These are phyloP conservation scores for Anoncus sp. DNA, from an alignment of 2,888 invertebrate genomes.

Conservation along the genomic window DNA sequence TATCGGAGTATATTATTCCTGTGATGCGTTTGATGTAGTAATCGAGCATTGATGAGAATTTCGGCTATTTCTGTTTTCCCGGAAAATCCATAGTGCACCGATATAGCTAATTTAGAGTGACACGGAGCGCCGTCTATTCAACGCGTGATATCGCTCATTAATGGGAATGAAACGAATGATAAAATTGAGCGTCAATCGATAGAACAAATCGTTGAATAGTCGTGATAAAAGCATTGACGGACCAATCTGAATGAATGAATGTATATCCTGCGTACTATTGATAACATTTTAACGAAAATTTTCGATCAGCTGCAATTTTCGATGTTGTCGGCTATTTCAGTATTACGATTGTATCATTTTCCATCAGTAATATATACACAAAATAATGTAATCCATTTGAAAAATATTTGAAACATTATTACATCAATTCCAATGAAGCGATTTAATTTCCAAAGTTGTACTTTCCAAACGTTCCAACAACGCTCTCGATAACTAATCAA, in stretches of 20 bases:
- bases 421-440: no score
- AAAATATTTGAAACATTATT: background rate
- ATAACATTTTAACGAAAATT: background rate
- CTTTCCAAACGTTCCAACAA: no score
- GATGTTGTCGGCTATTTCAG: background rate
- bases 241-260: background rate
- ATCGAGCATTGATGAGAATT: background rate
- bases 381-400: no score
- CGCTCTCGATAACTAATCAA: no score
- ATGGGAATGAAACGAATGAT: background rate
- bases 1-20: background rate
- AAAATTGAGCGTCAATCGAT: constrained; percentile 1
- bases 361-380: background rate
- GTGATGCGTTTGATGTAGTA: background rate
- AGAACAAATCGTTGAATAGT: constrained; percentile 2
- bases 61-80: background rate
- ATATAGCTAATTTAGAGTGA: background rate
- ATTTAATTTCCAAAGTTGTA: no score
- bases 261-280: background rate
- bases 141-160: background rate
- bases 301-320: background rate
- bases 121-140: background rate
- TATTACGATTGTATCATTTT: background rate
- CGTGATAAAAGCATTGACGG: constrained; percentile 40
- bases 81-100: background rate